Conservation (phyloP, 1,140 invertebrate genomes). For the Chelonus insularis region DNA sequence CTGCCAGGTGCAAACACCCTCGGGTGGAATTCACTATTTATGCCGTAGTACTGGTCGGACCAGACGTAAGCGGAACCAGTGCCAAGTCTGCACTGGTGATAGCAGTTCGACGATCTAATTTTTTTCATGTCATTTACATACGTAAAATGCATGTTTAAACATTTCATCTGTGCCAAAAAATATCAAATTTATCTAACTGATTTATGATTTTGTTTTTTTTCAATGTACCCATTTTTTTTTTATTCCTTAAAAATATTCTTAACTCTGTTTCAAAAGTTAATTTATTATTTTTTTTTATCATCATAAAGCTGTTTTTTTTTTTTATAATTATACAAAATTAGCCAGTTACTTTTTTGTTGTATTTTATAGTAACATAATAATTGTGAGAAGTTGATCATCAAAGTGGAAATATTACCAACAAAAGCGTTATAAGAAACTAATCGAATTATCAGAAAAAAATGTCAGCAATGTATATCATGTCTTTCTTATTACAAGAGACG, state of each 20-base stretch:
- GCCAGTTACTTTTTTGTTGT: too few relatives aligned
- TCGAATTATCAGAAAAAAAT: too few relatives aligned
- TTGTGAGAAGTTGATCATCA: too few relatives aligned
- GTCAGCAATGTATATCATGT: too few relatives aligned
- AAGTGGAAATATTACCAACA: too few relatives aligned
- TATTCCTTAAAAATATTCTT: not conserved
- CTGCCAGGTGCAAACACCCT: conserved; percentile 11
- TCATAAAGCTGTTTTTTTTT: too few relatives aligned
- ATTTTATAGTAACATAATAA: too few relatives aligned
- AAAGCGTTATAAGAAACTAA: too few relatives aligned
- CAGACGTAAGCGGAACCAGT: conserved; percentile 14
- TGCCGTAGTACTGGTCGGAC: not conserved
- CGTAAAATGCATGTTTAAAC: not conserved
- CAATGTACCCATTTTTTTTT: not conserved
- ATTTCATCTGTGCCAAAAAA: conserved; percentile 8
- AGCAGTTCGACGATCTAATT: conserved; percentile 15
- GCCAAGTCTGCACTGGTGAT: conserved; percentile 1
- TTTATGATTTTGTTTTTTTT: not conserved
- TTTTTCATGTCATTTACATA: not conserved
- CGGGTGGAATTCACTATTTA: conserved; percentile 4
- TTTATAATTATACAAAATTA: too few relatives aligned
- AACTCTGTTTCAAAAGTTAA: too few relatives aligned
- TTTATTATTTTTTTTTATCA: too few relatives aligned
- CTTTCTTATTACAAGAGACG: too few relatives aligned
- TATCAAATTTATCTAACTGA: conserved; percentile 1